Evolutionary conservation across 2,888 invertebrate genomes (phyloP).

Genomic region (Apamea crenata): DNA sequence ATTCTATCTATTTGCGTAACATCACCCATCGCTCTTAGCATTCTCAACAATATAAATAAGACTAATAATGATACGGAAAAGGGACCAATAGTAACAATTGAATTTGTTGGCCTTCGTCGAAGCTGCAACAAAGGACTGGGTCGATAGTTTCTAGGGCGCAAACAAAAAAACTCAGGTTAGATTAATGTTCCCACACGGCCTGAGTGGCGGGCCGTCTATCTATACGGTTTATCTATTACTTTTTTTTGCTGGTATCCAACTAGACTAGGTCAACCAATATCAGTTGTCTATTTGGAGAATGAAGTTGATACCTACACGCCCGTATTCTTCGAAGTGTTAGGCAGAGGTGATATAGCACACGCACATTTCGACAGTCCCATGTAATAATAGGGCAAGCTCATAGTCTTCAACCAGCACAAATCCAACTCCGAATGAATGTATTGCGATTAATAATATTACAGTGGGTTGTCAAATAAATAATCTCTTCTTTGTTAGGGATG

Average conservation of each 20-base stretch:
- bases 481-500: too few relatives aligned
- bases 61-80: constrained; percentile 3
- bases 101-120: constrained; percentile 46
- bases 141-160: constrained; percentile 50
- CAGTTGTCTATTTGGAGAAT: constrained; percentile 6
- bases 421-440: not conserved
- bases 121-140: constrained; percentile 47
- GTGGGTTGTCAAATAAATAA: not conserved
- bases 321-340: not conserved
- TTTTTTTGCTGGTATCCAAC: constrained; percentile 15
- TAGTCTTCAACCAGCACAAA: not conserved
- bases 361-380: not conserved
- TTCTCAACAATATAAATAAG: not conserved
- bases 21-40: not conserved
- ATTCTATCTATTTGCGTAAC: not conserved
- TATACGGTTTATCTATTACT: too few relatives aligned
- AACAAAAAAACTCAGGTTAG: constrained; percentile 49
- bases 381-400: not conserved
- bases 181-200: constrained; percentile 46
- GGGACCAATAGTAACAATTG: constrained; percentile 28
- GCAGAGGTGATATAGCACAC: not conserved
- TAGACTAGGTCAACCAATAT: constrained; percentile 30
- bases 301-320: not conserved
- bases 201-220: constrained; percentile 28
- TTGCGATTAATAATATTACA: not conserved